A percentile compares a stretch with the other conserved stretches of the same genome.
These are phyloP conservation scores for Seriola rivoliana DNA, from an alignment of 2,113 vertebrate species.

Conservation along the genomic window DNA sequence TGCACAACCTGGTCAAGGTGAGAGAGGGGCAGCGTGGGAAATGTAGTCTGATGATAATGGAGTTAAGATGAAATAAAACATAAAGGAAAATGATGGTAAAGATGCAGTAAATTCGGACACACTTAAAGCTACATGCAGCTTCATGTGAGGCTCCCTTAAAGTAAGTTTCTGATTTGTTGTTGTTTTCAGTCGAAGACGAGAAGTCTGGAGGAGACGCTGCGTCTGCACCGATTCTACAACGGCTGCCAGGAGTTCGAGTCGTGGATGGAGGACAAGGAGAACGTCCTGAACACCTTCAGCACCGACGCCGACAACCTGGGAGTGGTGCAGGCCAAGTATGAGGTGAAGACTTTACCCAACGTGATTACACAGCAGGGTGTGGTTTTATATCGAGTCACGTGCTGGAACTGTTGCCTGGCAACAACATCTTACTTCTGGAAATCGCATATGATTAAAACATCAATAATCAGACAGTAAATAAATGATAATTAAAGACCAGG, in stretches of 20 bases:
- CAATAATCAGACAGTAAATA: too few relatives aligned
- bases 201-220: conserved; percentile 86
- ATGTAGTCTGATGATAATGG: background rate
- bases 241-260: conserved; percentile 90
- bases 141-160: too few relatives aligned
- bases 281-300: conserved; percentile 84
- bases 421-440: too few relatives aligned
- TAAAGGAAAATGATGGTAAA: too few relatives aligned
- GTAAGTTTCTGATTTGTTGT: background rate
- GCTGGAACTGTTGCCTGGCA: too few relatives aligned
- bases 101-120: too few relatives aligned
- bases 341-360: conserved; percentile 79
- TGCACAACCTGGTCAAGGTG: conserved; percentile 87
- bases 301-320: conserved; percentile 84
- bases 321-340: conserved; percentile 86
- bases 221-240: conserved; percentile 87
- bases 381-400: background rate
- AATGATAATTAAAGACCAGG: too few relatives aligned
- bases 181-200: conserved; percentile 79
- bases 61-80: too few relatives aligned
- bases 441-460: too few relatives aligned
- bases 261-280: conserved; percentile 91
- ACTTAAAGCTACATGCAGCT: too few relatives aligned
- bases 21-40: conserved; percentile 21
- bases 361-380: too few relatives aligned